Conservation (phyloP, 2,888 invertebrate species). For the Acronicta alni region DNA sequence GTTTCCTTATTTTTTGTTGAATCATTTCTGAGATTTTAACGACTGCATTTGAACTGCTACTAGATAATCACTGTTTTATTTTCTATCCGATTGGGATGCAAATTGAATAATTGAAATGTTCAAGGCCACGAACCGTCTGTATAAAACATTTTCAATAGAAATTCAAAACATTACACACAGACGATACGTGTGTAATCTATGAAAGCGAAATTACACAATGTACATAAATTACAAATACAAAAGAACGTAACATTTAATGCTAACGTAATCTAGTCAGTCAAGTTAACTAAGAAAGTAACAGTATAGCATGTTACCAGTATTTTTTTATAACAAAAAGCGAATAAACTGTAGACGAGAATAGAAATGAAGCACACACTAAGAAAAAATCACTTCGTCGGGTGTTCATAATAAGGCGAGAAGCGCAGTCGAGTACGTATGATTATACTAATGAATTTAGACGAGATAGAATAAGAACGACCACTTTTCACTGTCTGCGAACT, state of each 20-base stretch:
- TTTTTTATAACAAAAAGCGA: conserved; percentile 22
- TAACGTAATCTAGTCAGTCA: conserved; percentile 1
- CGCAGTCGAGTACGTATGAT: conserved; percentile 24
- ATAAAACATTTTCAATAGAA: conserved; percentile 6
- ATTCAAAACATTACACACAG: conserved; percentile 3
- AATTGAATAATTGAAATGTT: conserved; percentile 19
- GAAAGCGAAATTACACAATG: conserved; percentile 9
- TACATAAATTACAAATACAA: conserved; percentile 6
- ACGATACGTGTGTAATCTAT: conserved; percentile 9
- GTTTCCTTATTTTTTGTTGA: conserved; percentile 52
- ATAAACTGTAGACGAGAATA: conserved; percentile 40
- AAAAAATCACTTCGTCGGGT: conserved; percentile 41
- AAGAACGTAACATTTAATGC: conserved; percentile 9
- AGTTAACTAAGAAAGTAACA: conserved; percentile 16
- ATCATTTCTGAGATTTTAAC: conserved; percentile 26
- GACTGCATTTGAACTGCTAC: conserved; percentile 23
- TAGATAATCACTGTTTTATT: conserved; percentile 22
- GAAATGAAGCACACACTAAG: conserved; percentile 40
- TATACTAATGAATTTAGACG: conserved; percentile 46
- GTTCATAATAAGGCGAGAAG: conserved; percentile 35
- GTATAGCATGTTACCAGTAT: conserved; percentile 5
- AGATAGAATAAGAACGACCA: conserved; percentile 22
- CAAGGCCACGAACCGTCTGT: conserved; percentile 8
- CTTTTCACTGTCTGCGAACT: conserved; percentile 23
- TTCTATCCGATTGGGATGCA: conserved; percentile 8